A percentile compares a stretch with the other conserved stretches of the same genome.
These are phyloP conservation scores for Protonibea diacanthus DNA, from an alignment of 2,797 vertebrate species.

Conservation along the genomic window DNA sequence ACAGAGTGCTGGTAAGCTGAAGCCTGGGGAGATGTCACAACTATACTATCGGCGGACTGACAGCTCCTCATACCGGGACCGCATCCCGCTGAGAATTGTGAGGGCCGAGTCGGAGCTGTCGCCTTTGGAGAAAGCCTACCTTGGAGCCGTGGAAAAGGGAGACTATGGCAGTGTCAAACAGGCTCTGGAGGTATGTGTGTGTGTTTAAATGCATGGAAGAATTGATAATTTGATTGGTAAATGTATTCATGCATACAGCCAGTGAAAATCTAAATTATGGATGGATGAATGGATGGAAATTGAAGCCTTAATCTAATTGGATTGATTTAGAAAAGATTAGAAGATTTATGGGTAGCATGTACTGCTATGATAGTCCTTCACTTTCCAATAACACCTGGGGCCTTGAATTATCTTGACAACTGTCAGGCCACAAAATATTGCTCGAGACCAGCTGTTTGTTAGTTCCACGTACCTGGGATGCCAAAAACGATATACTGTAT, in stretches of 20 bases:
- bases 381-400: conserved; percentile 36
- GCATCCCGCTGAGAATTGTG: conserved; percentile 98
- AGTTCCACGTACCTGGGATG: neutral
- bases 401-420: conserved; percentile 28
- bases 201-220: conserved; percentile 10
- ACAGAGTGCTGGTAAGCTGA: conserved; percentile 66
- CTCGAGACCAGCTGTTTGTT: conserved; percentile 16
- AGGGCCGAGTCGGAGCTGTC: conserved; percentile 97
- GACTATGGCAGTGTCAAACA: conserved; percentile 97
- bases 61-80: conserved; percentile 94
- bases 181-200: conserved; percentile 86
- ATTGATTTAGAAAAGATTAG: conserved; percentile 31
- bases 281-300: conserved; percentile 50
- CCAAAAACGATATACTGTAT: neutral
- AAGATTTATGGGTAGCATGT: conserved; percentile 21
- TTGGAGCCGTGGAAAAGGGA: conserved; percentile 96
- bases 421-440: conserved; percentile 25
- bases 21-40: conserved; percentile 91
- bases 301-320: conserved; percentile 36
- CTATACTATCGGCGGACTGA: conserved; percentile 95
- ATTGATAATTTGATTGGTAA: conserved; percentile 23
- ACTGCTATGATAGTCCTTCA: conserved; percentile 5
- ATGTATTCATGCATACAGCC: conserved; percentile 23
- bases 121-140: conserved; percentile 93
- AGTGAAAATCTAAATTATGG: conserved; percentile 62